Base-by-base conservation (phyloP, 2,888 invertebrate species). In the Byasa hedistus region DNA sequence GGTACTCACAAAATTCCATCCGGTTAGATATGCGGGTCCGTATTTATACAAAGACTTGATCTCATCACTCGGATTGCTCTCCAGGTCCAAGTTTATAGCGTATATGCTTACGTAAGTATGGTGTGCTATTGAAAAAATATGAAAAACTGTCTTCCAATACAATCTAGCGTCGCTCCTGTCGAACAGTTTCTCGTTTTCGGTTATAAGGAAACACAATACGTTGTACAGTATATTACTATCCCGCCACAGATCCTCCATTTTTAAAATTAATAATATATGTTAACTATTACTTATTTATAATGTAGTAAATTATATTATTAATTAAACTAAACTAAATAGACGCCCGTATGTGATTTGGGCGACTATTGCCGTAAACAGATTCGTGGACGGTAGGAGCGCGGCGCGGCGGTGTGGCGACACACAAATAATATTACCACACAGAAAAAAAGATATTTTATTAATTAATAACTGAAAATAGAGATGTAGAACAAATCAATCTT, bases 1-100 rank as follows among this genome's bases (percentile, higher is more conserved):
- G 63, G 57, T 79, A 89, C 89, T 90, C 58, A 90, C 89, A 71
- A 89, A 85, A 76, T 85, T 89, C 89, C 89, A 90, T 15, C 89
- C 89, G 21, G 89, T 90, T 0, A 89, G 65, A 52, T 81, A 86
- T 2, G 76, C 87, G 12, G 71, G 63, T 1, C 79, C 72, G 56
- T 68, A 88, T 4, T 73, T 79, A 10, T 81, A 79, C 3, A 89
- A 51, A n/a, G 76, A 79, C n/a, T 71, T 75, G 5, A 90, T 69
- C 12, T 84, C 76, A 0, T 71, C 54, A 1, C 75, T 64, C 0
- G 69, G 39, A 64, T 78, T 78, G 0, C 52, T 65, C 0, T 68
- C 69, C n/a, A 89, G 60, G 12, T 82, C 75, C 0, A 84, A 27
- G 1, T 74, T 70, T 0, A 71, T 63, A 0, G 84, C 83, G n/a